phyloP scores from a whole-genome alignment of 2,888 invertebrate species.

The Gymnoscelis rufifasciata region DNA sequence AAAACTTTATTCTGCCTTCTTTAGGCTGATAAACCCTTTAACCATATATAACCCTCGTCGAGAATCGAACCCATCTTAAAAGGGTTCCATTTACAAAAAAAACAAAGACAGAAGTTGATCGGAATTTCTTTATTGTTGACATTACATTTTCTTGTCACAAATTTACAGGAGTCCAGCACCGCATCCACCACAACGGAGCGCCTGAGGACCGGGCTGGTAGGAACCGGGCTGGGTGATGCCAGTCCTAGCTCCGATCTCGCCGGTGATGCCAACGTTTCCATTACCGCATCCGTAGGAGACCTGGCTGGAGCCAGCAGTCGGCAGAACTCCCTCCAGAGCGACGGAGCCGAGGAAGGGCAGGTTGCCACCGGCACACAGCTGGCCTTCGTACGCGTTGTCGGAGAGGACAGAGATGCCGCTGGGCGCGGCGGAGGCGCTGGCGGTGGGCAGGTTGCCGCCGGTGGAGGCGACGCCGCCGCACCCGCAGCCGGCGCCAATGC shows the following conservation, averaged over 20 bases:
- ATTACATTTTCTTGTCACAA: too few relatives aligned
- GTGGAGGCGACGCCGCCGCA: conserved; percentile 37
- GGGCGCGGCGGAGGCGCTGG: conserved; percentile 44
- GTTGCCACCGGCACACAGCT: conserved; percentile 40
- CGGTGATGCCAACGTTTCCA: conserved; percentile 33
- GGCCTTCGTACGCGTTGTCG: conserved; percentile 48
- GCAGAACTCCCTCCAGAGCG: conserved; percentile 42
- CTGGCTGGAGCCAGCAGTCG: conserved; percentile 42
- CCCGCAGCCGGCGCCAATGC: conserved; percentile 11
- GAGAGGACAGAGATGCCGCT: conserved; percentile 46
- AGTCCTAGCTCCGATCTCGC: conserved; percentile 27
- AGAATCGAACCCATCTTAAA: too few relatives aligned
- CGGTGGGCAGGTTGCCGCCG: conserved; percentile 43
- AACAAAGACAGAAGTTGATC: too few relatives aligned
- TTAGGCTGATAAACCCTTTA: too few relatives aligned
- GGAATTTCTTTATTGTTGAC: too few relatives aligned
- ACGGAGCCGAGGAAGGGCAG: conserved; percentile 51
- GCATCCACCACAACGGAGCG: neutral
- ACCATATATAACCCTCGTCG: too few relatives aligned
- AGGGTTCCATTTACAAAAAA: too few relatives aligned
- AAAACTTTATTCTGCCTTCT: too few relatives aligned
- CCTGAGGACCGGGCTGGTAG: conserved; percentile 16
- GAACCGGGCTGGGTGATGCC: conserved; percentile 19
- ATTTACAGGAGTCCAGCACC: neutral
- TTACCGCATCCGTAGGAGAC: conserved; percentile 48